Percentiles rank a stretch among this genome's conserved stretches.
These are phyloP conservation scores for Aegotheles bennettii DNA, from an alignment of 2,113 vertebrate species.

Conservation along the genomic window DNA sequence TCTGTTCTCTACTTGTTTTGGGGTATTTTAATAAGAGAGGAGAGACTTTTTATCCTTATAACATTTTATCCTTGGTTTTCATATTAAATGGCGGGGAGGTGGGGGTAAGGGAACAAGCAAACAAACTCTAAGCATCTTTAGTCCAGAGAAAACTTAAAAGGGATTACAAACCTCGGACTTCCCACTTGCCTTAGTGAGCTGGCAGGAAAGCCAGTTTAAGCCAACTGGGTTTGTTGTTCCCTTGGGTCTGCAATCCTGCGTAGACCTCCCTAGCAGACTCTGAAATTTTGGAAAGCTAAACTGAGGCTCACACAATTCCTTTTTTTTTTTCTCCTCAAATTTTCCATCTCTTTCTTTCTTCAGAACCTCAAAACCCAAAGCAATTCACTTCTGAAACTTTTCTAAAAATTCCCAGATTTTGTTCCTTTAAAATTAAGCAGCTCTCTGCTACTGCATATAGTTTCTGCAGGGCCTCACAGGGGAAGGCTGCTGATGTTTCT, in stretches of 20 bases:
- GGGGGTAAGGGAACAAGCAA: background rate
- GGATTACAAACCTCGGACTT: background rate
- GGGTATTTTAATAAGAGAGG: constrained; percentile 9
- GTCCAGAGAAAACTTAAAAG: constrained; percentile 15
- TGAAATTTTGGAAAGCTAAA: background rate
- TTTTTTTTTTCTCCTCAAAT: background rate
- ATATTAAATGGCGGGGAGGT: background rate
- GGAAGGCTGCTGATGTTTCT: constrained; percentile 15
- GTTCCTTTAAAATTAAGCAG: background rate
- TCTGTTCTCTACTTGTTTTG: background rate
- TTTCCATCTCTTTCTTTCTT: constrained; percentile 1
- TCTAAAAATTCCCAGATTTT: background rate
- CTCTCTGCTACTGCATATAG: constrained; percentile 13
- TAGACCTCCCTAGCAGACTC: constrained; percentile 38
- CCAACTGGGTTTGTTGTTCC: constrained; percentile 27
- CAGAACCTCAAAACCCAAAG: constrained; percentile 3
- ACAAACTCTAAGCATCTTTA: background rate
- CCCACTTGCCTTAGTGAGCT: constrained; percentile 14
- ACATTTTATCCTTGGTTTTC: background rate
- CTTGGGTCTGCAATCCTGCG: background rate
- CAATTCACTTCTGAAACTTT: background rate
- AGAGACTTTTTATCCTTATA: no score
- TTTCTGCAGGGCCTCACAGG: constrained; percentile 29
- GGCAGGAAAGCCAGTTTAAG: constrained; percentile 33
- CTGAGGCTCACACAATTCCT: background rate